Evolutionary conservation across 1,140 invertebrate species (phyloP).

Genomic region (Psilanteris sp.): DNA sequence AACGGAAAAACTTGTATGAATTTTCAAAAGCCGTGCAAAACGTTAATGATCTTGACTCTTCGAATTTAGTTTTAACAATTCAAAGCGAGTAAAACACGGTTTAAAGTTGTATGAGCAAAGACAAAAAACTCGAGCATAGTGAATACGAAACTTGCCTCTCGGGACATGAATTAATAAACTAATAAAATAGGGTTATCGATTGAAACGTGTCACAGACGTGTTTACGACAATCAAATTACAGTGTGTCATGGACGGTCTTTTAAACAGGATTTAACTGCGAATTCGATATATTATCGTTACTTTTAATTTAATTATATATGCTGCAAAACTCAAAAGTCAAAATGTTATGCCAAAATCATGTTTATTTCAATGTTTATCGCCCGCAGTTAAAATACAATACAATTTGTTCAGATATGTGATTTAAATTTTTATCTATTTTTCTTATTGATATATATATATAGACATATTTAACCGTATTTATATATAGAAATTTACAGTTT

Average conservation of each 20-base stretch:
- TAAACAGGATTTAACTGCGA: conserved; percentile 46
- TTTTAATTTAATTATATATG: conserved; percentile 23
- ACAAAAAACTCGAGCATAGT: conserved; percentile 7
- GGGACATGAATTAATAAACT: conserved; percentile 43
- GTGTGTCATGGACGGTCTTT: conserved; percentile 38
- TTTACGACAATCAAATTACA: conserved; percentile 51
- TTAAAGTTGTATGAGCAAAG: conserved; percentile 10
- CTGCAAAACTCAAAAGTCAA: too few species aligned
- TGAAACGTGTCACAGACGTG: conserved; percentile 31
- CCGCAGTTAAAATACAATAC: too few species aligned
- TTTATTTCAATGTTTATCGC: too few species aligned
- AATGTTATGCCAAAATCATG: too few species aligned
- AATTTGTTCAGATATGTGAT: too few species aligned
- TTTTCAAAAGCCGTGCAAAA: too few species aligned
- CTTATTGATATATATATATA: too few species aligned
- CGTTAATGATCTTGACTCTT: too few species aligned
- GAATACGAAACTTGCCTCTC: conserved; percentile 19
- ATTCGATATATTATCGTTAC: conserved; percentile 29
- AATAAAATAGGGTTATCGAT: conserved; percentile 59
- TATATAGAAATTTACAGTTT: too few species aligned
- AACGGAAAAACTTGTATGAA: too few species aligned
- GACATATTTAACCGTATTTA: too few species aligned
- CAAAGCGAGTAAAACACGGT: background rate
- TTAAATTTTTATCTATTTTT: too few species aligned
- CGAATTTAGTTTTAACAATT: background rate